These are phyloP conservation scores for Megaceryle alcyon DNA, from an alignment of 2,797 vertebrate species.

Conservation along the genomic window DNA sequence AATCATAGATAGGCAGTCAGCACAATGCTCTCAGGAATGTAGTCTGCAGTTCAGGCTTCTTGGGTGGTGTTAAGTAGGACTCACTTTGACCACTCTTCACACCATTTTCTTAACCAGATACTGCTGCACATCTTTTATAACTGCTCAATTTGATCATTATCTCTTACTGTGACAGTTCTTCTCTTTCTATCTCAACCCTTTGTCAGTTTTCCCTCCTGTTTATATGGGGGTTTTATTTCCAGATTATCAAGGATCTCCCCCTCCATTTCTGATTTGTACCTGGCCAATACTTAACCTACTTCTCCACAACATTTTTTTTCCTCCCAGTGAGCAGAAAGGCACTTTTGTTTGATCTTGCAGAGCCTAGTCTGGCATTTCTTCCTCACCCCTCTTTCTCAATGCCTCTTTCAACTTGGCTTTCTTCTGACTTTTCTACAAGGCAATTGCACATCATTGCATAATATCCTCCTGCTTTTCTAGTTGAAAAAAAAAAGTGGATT, in stretches of 20 bases:
- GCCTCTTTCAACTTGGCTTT: background rate
- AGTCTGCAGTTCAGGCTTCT: background rate
- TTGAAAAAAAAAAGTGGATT: background rate
- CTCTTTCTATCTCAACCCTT: background rate
- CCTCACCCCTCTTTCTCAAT: background rate
- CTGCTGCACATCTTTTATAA: background rate
- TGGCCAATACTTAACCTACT: background rate
- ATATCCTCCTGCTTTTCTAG: background rate
- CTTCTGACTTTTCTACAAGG: background rate
- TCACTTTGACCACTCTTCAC: background rate
- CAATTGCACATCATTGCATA: background rate
- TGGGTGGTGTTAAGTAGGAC: background rate
- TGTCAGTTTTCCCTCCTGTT: background rate
- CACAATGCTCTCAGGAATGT: background rate
- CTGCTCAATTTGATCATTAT: background rate
- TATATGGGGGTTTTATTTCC: background rate
- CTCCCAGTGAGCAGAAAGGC: background rate
- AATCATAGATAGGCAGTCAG: background rate
- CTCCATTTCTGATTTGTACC: background rate
- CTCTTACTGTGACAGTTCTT: background rate
- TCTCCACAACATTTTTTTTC: background rate
- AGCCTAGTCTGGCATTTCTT: background rate
- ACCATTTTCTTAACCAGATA: background rate
- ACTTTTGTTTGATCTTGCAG: background rate
- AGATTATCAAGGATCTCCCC: background rate